Evolutionary conservation across 2,797 vertebrate genomes (phyloP).

Genomic region (Lutjanus campechanus): DNA sequence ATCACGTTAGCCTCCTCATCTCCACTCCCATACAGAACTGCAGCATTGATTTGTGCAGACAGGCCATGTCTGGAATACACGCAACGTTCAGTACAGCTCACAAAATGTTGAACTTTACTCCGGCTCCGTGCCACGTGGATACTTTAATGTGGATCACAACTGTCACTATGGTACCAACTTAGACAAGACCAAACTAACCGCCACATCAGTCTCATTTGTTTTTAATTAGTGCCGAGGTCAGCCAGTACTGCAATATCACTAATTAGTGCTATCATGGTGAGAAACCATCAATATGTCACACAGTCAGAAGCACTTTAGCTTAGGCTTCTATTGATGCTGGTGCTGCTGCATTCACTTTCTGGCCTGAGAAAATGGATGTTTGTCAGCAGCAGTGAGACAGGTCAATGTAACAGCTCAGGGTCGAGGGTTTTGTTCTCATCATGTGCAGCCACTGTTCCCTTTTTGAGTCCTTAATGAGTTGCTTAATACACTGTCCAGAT

Average conservation of each 20-base stretch:
- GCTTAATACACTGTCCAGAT: constrained; percentile 41
- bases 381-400: neutral
- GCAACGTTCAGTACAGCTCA: neutral
- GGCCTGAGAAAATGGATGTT: constrained; percentile 15
- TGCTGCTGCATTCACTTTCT: constrained; percentile 3
- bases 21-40: neutral
- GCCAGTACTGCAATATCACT: constrained; percentile 10
- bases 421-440: constrained; percentile 13
- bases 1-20: neutral
- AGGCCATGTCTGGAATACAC: neutral
- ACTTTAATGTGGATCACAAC: neutral
- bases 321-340: constrained; percentile 21
- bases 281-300: constrained; percentile 42
- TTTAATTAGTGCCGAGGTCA: constrained; percentile 20
- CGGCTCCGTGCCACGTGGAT: constrained; percentile 3
- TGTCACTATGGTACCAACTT: neutral
- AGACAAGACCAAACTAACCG: constrained; percentile 4
- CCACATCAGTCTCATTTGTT: constrained; percentile 7
- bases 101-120: constrained; percentile 25
- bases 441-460: constrained; percentile 6
- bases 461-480: neutral
- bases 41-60: neutral
- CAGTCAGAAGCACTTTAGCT: constrained; percentile 20
- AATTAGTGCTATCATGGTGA: constrained; percentile 33
- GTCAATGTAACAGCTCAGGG: neutral